Percentiles rank a stretch among this genome's conserved stretches.
Conservation (phyloP, 1,140 invertebrate genomes). For the Bombus superbus region DNA sequence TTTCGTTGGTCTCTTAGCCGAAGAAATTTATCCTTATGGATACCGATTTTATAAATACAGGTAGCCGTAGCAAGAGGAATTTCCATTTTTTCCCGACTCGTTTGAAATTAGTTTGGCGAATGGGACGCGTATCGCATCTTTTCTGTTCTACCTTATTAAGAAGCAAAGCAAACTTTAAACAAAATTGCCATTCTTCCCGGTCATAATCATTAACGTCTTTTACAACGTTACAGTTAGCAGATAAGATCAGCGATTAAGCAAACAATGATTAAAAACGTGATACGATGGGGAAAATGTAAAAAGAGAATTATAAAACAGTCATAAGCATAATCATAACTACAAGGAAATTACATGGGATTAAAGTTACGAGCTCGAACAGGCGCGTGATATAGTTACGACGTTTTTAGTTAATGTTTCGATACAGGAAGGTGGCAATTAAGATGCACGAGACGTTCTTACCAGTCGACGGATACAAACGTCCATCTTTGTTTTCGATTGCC, state of each 20-base stretch:
- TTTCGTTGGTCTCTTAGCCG: neutral
- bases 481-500: slow-evolving; percentile 76
- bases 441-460: slow-evolving; percentile 66
- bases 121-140: neutral
- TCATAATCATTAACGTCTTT: too few relatives aligned
- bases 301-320: neutral
- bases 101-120: neutral
- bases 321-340: neutral
- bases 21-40: neutral
- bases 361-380: slow-evolving; percentile 18
- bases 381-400: slow-evolving; percentile 56
- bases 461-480: slow-evolving; percentile 71
- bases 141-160: too few relatives aligned
- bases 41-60: neutral
- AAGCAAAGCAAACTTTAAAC: too few relatives aligned
- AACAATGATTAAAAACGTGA: neutral
- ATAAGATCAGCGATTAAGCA: neutral
- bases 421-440: slow-evolving; percentile 55
- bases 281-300: neutral
- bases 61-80: neutral
- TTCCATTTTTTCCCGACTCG: neutral
- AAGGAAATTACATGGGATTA: neutral
- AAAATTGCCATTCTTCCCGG: too few relatives aligned
- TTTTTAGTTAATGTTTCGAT: slow-evolving; percentile 23
- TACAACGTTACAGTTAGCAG: neutral